Percentiles rank a stretch among this genome's conserved stretches.
phyloP scores from a whole-genome alignment of 1,140 invertebrate genomes.

The Homarus americanus region DNA sequence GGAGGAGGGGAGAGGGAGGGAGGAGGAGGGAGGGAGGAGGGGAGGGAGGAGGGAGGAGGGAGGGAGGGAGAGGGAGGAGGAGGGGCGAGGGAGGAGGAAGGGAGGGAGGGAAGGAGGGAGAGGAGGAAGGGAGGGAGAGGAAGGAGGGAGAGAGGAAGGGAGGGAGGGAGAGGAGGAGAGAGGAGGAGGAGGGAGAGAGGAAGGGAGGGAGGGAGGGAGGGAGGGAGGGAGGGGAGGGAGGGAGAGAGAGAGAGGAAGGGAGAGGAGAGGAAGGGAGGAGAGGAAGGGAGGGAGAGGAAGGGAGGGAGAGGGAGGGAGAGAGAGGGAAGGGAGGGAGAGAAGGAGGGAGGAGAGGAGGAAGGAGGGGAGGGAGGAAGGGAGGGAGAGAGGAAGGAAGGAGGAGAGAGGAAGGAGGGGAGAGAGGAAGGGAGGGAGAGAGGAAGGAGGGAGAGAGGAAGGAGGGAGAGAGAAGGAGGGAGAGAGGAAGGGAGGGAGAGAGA shows the following conservation, averaged over 20 bases:
- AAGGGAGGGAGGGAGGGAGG: background rate
- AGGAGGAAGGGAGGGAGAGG: background rate
- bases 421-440: background rate
- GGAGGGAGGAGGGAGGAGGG: background rate
- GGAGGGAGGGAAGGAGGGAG: background rate
- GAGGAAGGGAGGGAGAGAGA: background rate
- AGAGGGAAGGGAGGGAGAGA: background rate
- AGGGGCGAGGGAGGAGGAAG: background rate
- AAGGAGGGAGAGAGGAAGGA: background rate
- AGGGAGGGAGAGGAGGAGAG: background rate
- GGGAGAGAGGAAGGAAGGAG: background rate
- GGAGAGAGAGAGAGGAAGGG: background rate
- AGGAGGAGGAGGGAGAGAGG: background rate
- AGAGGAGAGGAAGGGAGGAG: background rate
- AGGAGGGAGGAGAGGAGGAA: background rate
- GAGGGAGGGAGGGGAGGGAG: background rate
- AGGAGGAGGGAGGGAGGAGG: background rate
- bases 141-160: background rate
- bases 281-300: slow-evolving; percentile 8
- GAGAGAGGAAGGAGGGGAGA: background rate
- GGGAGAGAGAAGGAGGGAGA: background rate
- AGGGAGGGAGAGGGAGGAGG: background rate
- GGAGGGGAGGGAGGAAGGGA: background rate
- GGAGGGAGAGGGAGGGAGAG: background rate
- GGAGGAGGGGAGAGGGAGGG: background rate